phyloP scores from a whole-genome alignment of 2,888 invertebrate species.

The Dermolepida albohirtum region DNA sequence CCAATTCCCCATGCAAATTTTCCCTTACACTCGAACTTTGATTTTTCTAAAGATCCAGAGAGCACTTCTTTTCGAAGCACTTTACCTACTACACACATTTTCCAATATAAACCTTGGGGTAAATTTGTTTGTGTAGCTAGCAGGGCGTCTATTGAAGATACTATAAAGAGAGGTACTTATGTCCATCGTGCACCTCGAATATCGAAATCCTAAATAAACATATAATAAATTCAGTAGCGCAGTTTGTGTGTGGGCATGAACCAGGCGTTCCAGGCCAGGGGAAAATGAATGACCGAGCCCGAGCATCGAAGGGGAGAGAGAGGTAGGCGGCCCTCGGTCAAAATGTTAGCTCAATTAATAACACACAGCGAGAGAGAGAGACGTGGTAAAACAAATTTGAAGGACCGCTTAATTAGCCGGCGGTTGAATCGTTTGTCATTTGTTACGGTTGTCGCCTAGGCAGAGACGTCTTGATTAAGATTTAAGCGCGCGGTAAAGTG shows the following conservation, averaged over 20 bases:
- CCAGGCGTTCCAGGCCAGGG: neutral
- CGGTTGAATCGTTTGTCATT: slow-evolving; percentile 36
- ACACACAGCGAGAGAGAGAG: neutral
- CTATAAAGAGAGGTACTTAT: too few relatives aligned
- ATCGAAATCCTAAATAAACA: slow-evolving; percentile 30
- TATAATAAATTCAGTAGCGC: slow-evolving; percentile 19
- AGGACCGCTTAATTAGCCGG: slow-evolving; percentile 31
- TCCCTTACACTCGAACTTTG: too few relatives aligned
- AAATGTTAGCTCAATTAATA: too few relatives aligned
- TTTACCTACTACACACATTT: too few relatives aligned
- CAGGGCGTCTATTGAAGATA: too few relatives aligned
- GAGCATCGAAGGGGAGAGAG: neutral
- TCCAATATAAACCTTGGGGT: too few relatives aligned
- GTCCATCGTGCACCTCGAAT: neutral
- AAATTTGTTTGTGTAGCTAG: too few relatives aligned
- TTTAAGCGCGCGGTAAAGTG: slow-evolving; percentile 7
- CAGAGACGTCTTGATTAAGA: slow-evolving; percentile 31
- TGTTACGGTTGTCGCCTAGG: slow-evolving; percentile 23
- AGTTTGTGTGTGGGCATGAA: neutral
- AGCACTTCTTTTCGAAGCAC: too few relatives aligned
- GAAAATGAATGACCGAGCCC: neutral
- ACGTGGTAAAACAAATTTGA: slow-evolving; percentile 25
- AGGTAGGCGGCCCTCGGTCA: neutral
- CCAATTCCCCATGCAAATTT: too few relatives aligned
- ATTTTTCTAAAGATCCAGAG: too few relatives aligned